A percentile compares a stretch with the other conserved stretches of the same genome.
Conservation (phyloP, 2,888 invertebrate species). For the Protonemura montana region DNA sequence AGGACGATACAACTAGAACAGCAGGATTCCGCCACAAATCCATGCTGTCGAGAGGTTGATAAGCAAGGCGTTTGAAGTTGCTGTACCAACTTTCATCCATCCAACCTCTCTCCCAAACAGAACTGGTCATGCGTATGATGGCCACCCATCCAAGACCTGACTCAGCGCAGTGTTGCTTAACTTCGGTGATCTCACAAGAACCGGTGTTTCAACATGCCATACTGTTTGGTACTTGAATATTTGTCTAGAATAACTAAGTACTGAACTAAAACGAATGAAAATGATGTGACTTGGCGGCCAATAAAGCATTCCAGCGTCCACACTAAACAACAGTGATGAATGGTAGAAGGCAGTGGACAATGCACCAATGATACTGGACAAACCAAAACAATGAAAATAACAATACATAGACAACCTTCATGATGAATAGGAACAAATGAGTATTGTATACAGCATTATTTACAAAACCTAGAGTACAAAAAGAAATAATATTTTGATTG, state of each 20-base stretch:
- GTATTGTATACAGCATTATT: background rate
- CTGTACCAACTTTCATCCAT: no score
- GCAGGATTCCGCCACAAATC: no score
- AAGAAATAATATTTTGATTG: background rate
- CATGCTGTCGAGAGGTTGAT: no score
- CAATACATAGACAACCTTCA: background rate
- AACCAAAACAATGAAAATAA: background rate
- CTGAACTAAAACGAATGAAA: background rate
- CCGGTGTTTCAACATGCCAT: no score
- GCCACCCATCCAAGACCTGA: no score
- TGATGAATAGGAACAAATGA: background rate
- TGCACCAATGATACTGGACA: conserved; percentile 9
- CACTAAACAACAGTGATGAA: background rate
- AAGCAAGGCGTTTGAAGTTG: no score
- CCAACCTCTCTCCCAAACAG: no score
- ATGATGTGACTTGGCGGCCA: background rate
- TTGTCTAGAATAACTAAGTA: background rate
- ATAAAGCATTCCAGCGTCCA: background rate
- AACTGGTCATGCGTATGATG: no score
- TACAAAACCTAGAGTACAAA: conserved; percentile 17
- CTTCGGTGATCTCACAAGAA: no score
- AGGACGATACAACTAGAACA: no score
- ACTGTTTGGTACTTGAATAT: no score
- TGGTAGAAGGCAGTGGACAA: background rate
- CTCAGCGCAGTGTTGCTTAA: no score